phyloP scores from a whole-genome alignment of 2,797 vertebrate species.

The Pyrrhura leucotis region DNA sequence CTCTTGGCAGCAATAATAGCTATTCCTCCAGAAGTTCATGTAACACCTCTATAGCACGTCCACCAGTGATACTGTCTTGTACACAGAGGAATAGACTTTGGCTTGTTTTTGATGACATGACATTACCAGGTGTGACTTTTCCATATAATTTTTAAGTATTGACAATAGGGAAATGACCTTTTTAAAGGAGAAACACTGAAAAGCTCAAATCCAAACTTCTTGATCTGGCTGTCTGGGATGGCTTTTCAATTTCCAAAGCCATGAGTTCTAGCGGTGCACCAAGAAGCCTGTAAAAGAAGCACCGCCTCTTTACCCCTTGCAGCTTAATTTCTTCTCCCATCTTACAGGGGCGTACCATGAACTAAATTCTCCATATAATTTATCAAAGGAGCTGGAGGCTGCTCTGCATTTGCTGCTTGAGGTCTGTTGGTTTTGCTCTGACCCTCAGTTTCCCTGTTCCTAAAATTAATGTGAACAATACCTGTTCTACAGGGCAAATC shows the following conservation, averaged over 20 bases:
- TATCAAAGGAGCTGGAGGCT: neutral
- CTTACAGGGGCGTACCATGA: neutral
- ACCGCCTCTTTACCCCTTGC: neutral
- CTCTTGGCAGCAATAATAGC: neutral
- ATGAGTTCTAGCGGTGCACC: neutral
- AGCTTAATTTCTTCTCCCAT: neutral
- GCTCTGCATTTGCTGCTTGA: neutral
- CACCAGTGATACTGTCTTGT: neutral
- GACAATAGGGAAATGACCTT: neutral
- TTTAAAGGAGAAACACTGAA: neutral
- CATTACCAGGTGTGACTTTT: neutral
- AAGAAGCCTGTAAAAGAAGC: neutral
- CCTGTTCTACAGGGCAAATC: neutral
- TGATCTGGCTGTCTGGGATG: neutral
- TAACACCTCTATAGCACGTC: neutral
- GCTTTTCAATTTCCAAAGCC: neutral
- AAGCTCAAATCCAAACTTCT: neutral
- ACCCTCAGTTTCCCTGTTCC: neutral
- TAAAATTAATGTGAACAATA: neutral
- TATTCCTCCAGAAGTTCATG: neutral
- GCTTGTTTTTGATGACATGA: neutral
- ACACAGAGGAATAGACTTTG: neutral
- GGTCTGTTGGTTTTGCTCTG: neutral
- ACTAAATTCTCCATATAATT: neutral
- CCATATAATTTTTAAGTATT: neutral